Evolutionary conservation across 2,113 vertebrate genomes (phyloP), one percentile per base, ranked within the genome.

Genomic region (Sminthopsis crassicaudata): DNA sequence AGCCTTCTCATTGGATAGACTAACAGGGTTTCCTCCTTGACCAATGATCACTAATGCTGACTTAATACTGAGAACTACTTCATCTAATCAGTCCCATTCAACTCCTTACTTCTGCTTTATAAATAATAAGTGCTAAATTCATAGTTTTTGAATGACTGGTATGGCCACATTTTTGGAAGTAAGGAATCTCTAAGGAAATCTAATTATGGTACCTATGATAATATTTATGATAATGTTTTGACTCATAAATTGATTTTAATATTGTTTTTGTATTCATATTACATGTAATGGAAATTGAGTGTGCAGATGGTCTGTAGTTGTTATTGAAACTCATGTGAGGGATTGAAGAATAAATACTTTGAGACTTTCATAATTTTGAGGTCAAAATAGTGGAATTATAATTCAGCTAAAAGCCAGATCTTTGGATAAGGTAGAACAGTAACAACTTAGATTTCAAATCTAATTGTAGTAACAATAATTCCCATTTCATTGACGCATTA

Each of bases 241-340:
- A 27, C 76, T 95, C 89, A 36, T 14, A 92, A 96, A 93, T 50
- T 95, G 53, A 91, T 96, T 95, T 95, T 92, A 89, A 92, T 88
- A 91, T n/a, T 95, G 42, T 92, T 93, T 36, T 67, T 95, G 14
- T 92, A 53, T 93, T 94, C 92, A 93, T 46, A 23, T 91, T 90
- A 46, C 94, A 95, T 48, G 19, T 94, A 93, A 92, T 93, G 48
- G 91, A 92, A 95, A n/a, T 67, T n/a, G 30, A 19, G 12, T 9
- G 26, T 57, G 12, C 30, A 19, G 12, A 36, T 67, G 60, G 60
- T 67, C 60, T 67, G 30, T 36, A n/a, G 36, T n/a, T 30, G 60
- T 12, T n/a, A 4, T 67, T n/a, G 30, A 67, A 67, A n/a, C 12
- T 67, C 14, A 4, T n/a, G 0, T 67, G 30, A 67, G 36, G 14